Percentiles rank a stretch among this genome's conserved stretches.
phyloP scores from a whole-genome alignment of 2,797 vertebrate genomes.

The Naso thynnoides region DNA sequence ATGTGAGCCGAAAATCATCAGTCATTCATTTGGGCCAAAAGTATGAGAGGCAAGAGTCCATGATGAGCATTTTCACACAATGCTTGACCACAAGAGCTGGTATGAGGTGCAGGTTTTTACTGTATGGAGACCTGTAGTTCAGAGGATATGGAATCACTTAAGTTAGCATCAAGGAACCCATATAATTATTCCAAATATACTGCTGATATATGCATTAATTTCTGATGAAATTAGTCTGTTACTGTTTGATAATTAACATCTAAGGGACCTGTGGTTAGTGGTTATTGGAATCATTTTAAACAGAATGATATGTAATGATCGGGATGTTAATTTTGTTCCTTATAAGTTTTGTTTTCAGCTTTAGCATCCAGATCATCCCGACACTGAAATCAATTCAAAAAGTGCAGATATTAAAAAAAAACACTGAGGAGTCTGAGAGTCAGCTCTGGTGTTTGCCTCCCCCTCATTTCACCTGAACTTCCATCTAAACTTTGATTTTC shows the following conservation, averaged over 20 bases:
- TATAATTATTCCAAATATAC: not conserved
- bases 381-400: not conserved
- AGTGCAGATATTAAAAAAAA: not conserved
- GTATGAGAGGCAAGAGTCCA: not conserved
- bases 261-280: not conserved
- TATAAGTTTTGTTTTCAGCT: not conserved
- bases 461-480: not conserved
- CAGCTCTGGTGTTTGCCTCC: not conserved
- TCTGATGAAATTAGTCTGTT: not conserved
- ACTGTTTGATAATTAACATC: constrained; percentile 6
- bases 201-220: not conserved
- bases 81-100: not conserved
- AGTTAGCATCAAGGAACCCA: too few species aligned
- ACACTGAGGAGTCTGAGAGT: not conserved
- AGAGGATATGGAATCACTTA: not conserved
- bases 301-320: not conserved
- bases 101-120: not conserved
- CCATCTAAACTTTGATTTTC: not conserved
- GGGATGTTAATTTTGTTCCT: not conserved
- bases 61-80: not conserved
- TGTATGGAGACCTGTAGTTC: not conserved
- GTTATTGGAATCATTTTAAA: not conserved
- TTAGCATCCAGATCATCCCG: not conserved
- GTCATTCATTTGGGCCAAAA: not conserved
- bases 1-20: not conserved